phyloP scores from a whole-genome alignment of 2,113 vertebrate genomes.

The Notiomystis cincta region DNA sequence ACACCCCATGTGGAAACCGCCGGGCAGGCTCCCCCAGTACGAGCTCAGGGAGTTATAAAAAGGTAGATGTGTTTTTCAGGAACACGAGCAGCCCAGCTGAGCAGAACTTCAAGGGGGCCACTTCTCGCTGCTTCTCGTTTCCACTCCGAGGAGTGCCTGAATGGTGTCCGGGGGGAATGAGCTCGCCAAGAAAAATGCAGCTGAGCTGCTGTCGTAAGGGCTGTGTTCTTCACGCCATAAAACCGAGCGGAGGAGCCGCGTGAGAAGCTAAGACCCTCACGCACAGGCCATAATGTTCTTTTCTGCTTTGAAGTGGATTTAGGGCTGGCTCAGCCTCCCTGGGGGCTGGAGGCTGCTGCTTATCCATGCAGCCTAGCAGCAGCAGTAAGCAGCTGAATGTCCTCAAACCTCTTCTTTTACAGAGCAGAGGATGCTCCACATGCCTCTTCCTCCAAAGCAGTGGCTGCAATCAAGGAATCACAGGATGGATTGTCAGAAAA shows the following conservation, averaged over 20 bases:
- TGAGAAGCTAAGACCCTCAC: slow-evolving; percentile 65
- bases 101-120: slow-evolving; percentile 56
- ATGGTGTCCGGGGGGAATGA: slow-evolving; percentile 16
- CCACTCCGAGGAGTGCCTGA: slow-evolving; percentile 11
- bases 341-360: slow-evolving; percentile 15
- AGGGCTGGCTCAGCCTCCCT: slow-evolving; percentile 23
- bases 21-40: neutral
- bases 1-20: neutral
- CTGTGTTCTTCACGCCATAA: slow-evolving; percentile 25
- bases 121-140: slow-evolving; percentile 25
- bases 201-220: slow-evolving; percentile 18
- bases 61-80: slow-evolving; percentile 60
- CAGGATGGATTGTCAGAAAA: neutral
- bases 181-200: slow-evolving; percentile 55
- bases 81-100: slow-evolving; percentile 35
- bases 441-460: neutral
- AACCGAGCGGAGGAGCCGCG: neutral
- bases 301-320: slow-evolving; percentile 52
- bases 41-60: neutral
- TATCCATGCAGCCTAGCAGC: slow-evolving; percentile 42
- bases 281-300: slow-evolving; percentile 48
- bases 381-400: neutral
- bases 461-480: neutral
- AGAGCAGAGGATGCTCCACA: neutral
- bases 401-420: neutral